Evolutionary conservation across 2,797 vertebrate species (phyloP), one percentile per base, ranked within the genome.

Genomic region (Cephalopachus bancanus): DNA sequence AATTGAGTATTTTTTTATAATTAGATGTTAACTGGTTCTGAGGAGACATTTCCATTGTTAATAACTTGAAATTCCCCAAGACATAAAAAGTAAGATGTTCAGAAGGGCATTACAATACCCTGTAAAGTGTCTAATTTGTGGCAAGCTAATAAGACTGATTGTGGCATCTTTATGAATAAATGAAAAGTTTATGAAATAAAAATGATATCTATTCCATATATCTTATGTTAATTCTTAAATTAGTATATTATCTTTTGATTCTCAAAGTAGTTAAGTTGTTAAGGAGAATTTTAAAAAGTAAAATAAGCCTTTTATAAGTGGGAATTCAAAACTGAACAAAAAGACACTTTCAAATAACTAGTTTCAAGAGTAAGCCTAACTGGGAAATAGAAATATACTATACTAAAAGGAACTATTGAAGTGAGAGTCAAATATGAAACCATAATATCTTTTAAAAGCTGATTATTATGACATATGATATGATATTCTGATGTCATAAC

Each of bases 321-420:
- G 15, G 7, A 78, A 93, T 95, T 89, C 33, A 92, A 71, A 94
- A 88, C 9, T 55, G 62, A 90, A 95, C 51, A 92, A 80, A 28
- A 3, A 3, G 65, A 10, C 28, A 94, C 72, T 57, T 75, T 28
- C 59, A 96, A 96, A 89, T 91, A 10, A 93, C 69, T 85, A 6
- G 69, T 7, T 55, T 89, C n/a, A 93, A 86, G 19, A 7, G 5
- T 72, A 89, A 91, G 59, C 0, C 3, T 95, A 95, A 86, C 79
- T 89, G 55, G 60, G 1, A 69, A 55, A 96, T 15, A 95, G 6
- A 9, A 96, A 95, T 44, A 96, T 93, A 88, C 51, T 96, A 95
- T 95, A 85, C 1, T 53, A 62, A 80, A 96, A 96, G 81, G 11
- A 59, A 91, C 96, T 90, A 6, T 71, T 96, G 33, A 60, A 96